Conservation (phyloP, 2,797 vertebrate genomes). For the Myotis daubentonii region DNA sequence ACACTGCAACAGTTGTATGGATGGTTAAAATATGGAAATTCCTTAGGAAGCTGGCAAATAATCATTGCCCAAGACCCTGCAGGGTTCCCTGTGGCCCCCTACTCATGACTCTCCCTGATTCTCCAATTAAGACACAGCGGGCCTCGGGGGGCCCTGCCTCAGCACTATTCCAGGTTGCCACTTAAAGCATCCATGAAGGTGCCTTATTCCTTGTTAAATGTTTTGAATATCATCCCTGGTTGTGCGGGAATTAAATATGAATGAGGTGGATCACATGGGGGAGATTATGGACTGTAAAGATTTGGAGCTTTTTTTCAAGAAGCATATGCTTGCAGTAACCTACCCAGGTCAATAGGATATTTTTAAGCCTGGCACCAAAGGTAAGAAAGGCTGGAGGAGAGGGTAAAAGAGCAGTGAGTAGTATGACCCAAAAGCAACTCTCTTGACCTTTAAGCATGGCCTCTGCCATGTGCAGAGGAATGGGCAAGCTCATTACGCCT, state of each 20-base stretch:
- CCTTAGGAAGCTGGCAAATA: background rate
- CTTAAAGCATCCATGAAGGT: background rate
- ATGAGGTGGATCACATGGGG: background rate
- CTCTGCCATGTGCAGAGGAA: background rate
- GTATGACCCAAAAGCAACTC: background rate
- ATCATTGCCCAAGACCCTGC: background rate
- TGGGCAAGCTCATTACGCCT: background rate
- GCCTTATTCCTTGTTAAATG: background rate
- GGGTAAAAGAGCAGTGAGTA: background rate
- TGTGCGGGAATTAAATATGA: slow-evolving; percentile 4
- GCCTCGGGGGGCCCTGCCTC: background rate
- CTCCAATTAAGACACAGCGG: too few relatives aligned
- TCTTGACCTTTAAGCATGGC: background rate
- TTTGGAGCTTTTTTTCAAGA: background rate
- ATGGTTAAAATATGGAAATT: background rate
- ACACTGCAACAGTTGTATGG: too few relatives aligned
- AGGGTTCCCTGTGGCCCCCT: rapidly evolving
- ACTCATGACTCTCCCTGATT: too few relatives aligned
- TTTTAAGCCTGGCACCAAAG: background rate
- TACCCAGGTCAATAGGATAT: background rate
- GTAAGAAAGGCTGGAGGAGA: background rate
- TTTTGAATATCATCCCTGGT: background rate
- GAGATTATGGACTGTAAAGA: background rate
- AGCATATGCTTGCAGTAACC: background rate
- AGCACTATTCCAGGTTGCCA: too few relatives aligned